Percentiles rank a stretch among this genome's conserved stretches.
Evolutionary conservation across 2,888 invertebrate species (phyloP).

Genomic region (Apantesis nais): DNA sequence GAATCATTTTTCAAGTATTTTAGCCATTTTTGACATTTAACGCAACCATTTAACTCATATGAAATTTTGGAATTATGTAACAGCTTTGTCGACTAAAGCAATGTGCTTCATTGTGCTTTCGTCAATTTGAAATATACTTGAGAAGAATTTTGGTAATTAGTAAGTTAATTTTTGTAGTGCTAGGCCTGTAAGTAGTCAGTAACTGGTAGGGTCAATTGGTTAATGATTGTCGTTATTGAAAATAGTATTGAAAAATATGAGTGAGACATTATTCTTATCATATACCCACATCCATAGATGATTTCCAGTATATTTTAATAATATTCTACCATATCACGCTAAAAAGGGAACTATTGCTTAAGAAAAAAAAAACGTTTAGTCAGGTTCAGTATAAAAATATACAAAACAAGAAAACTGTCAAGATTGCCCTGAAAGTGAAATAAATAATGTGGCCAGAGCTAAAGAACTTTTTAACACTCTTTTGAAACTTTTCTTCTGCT

Average conservation of each 20-base stretch:
- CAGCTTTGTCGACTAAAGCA: background rate
- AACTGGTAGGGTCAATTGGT: background rate
- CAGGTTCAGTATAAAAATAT: constrained; percentile 37
- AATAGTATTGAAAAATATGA: background rate
- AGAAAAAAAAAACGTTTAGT: background rate
- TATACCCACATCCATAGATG: no score
- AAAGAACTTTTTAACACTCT: constrained; percentile 75
- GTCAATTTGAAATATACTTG: background rate
- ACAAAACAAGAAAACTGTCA: constrained; percentile 64
- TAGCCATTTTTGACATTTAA: no score
- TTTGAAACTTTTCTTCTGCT: constrained; percentile 75
- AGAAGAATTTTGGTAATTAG: no score
- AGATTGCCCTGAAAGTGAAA: constrained; percentile 67
- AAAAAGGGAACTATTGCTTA: background rate
- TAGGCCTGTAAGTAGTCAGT: no score
- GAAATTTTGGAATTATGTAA: no score
- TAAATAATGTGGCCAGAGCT: constrained; percentile 74
- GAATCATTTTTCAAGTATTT: no score
- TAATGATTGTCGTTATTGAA: background rate
- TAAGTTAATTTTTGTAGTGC: no score
- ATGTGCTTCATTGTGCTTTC: background rate
- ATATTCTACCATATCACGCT: background rate
- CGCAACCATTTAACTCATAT: no score
- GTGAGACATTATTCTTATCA: background rate
- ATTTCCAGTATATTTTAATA: background rate